Conservation (phyloP, 2,797 vertebrate species). For the Phataginus tetradactyla region DNA sequence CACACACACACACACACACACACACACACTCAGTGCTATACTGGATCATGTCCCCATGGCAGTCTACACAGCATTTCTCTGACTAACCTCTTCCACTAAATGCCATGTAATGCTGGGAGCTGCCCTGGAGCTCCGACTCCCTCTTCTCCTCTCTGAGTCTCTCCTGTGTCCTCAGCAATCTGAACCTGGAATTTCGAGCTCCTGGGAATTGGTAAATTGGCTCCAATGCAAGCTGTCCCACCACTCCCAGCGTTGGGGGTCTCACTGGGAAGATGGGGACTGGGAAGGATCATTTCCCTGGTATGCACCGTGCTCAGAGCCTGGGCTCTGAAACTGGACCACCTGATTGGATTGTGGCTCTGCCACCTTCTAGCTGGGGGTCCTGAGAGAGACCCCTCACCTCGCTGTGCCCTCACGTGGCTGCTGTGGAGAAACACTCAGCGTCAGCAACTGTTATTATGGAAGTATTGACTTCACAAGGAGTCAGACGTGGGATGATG, state of each 20-base stretch:
- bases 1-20: no score
- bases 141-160: neutral
- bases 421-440: neutral
- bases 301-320: neutral
- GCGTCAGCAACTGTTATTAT: neutral
- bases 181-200: neutral
- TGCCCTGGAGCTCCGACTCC: neutral
- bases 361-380: neutral
- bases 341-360: neutral
- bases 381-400: neutral
- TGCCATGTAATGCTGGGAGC: neutral
- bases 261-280: neutral
- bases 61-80: neutral
- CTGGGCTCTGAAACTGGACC: neutral
- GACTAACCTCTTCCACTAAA: neutral
- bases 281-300: neutral
- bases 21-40: no score
- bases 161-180: rapidly evolving
- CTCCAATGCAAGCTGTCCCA: neutral
- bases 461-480: neutral
- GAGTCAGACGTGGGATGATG: neutral
- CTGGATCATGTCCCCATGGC: rapidly evolving
- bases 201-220: neutral
- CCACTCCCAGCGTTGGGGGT: neutral
- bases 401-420: rapidly evolving